Base-by-base conservation (phyloP, 2,113 vertebrate species). In the Todiramphus chloris region DNA sequence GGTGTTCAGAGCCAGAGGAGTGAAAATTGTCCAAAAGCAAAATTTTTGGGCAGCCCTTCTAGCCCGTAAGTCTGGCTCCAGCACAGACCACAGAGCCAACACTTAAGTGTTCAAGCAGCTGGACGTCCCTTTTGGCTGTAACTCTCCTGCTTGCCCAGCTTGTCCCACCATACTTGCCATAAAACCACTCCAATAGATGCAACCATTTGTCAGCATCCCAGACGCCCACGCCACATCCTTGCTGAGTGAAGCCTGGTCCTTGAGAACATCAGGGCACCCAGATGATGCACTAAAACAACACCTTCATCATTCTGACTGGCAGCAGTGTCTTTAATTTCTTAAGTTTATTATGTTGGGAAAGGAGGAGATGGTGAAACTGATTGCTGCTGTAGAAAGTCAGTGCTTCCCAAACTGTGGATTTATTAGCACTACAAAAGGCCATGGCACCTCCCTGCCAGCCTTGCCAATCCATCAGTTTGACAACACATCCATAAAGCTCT, bases 181-280 rank as follows among this genome's bases (percentile, higher is more conserved):
- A 25, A 5, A 84, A 41, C n/a, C 5, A 4, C 31, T 44, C 46
- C 1, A 0, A 14, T 33, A 35, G 31, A 50, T 41, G 46, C 35
- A 80, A 16, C 41, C 14, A 16, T 27, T 60, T 62, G 21, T 33
- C 41, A 80, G 89, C 77, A 37, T 19, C 84, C 48, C 51, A 43
- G 58, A 8, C 44, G 64, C 31, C 44, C 51, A 16, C 3, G 5
- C 39, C 37, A 16, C 0, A 0, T 46, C 43, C 69, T 64, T 6
- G 0, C 64, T 1, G 10, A 46, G 44, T 3, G 10, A 76, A 39
- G 16, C 35, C 59, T 20, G 53, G 9, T 14, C 77, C 69, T 70
- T 73, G 51, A 50, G 75, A 60, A 31, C 64, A 59, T 25, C 59
- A 37, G 24, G 24, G 4, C 9, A 21, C 35, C 21, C 58, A 35